phyloP scores from a whole-genome alignment of 1,140 invertebrate species.

The Magallana angulata region DNA sequence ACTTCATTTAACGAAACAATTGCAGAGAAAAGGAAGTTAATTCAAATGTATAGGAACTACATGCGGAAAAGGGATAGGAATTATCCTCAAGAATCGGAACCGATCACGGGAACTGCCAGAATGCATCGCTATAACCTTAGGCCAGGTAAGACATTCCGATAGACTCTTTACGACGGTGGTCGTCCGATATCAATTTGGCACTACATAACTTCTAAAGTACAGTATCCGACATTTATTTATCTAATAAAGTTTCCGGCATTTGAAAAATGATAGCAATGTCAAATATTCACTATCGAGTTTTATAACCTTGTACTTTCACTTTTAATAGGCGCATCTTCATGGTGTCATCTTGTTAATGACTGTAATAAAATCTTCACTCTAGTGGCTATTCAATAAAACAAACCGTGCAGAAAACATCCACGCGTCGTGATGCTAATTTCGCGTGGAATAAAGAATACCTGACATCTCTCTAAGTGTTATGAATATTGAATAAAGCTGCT shows the following conservation, averaged over 20 bases:
- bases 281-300: constrained; percentile 9
- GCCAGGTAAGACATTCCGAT: background rate
- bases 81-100: constrained; percentile 1
- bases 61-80: constrained; percentile 40
- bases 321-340: constrained; percentile 21
- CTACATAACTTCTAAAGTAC: constrained; percentile 9
- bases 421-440: background rate
- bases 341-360: background rate
- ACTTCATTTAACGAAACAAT: constrained; percentile 43
- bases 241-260: constrained; percentile 12
- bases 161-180: background rate
- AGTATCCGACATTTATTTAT: background rate
- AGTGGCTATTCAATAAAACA: constrained; percentile 14
- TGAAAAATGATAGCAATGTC: constrained; percentile 20
- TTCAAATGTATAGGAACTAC: constrained; percentile 49
- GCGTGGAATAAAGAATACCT: background rate
- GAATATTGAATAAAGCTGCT: constrained; percentile 36
- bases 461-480: constrained; percentile 15
- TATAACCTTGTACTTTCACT: constrained; percentile 36
- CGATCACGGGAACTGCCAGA: background rate
- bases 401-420: constrained; percentile 13
- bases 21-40: constrained; percentile 44
- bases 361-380: constrained; percentile 25
- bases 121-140: background rate
- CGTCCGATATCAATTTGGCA: background rate